These are phyloP conservation scores for Trichopoda pennipes DNA, from an alignment of 2,888 invertebrate species.

Conservation along the genomic window DNA sequence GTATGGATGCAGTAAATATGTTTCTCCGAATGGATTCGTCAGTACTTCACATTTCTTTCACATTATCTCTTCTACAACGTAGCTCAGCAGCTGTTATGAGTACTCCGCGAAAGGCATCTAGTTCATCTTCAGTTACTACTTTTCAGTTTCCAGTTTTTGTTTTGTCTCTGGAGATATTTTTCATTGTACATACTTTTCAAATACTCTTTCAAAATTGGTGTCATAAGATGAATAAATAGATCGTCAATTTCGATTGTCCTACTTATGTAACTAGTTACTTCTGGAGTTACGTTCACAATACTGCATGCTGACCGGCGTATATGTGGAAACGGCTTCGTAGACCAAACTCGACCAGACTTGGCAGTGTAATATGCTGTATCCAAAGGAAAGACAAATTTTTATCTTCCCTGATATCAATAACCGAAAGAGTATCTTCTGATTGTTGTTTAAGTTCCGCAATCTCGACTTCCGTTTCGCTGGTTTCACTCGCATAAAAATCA, in stretches of 20 bases:
- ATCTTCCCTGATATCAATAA: background rate
- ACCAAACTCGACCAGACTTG: conserved; percentile 2
- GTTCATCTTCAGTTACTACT: conserved; percentile 12
- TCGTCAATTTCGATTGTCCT: conserved; percentile 2
- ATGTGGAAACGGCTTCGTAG: conserved; percentile 1
- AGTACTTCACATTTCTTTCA: conserved; percentile 22
- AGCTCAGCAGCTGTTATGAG: conserved; percentile 13
- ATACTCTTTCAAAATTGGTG: conserved; percentile 11
- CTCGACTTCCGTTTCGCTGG: no score
- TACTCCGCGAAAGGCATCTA: conserved; percentile 28
- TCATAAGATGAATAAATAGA: background rate
- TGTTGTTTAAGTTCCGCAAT: conserved; percentile 19
- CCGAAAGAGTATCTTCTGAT: conserved; percentile 30
- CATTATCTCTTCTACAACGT: conserved; percentile 24
- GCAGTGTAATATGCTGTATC: conserved; percentile 1
- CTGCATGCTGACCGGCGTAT: background rate
- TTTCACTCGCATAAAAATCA: conserved; percentile 8
- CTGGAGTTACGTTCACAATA: conserved; percentile 1
- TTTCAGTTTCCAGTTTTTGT: conserved; percentile 12
- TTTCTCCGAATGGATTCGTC: conserved; percentile 21
- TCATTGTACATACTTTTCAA: conserved; percentile 23
- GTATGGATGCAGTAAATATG: background rate
- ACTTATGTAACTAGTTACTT: conserved; percentile 4
- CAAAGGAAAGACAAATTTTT: background rate
- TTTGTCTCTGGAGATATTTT: background rate